Conservation (phyloP, 2,113 vertebrate species). For the Oenanthe melanoleuca region DNA sequence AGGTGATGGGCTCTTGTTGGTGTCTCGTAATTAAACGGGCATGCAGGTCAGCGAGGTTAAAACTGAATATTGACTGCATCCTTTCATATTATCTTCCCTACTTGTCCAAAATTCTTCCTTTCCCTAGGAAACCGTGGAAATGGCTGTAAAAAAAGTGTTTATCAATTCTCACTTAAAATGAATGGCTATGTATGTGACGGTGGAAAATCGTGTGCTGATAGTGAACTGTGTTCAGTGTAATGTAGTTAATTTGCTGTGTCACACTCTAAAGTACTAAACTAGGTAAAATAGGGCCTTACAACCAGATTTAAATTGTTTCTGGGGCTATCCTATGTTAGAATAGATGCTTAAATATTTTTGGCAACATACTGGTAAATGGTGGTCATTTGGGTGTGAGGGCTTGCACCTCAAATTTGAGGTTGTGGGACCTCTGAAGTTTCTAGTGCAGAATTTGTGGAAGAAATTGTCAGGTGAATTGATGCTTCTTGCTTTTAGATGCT, state of each 20-base stretch:
- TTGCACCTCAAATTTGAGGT: neutral
- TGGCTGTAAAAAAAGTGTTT: neutral
- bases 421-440: neutral
- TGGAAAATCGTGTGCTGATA: neutral
- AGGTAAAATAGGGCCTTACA: neutral
- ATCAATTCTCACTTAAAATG: neutral
- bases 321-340: neutral
- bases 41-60: neutral
- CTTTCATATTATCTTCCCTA: rapidly evolving
- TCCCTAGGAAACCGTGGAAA: neutral
- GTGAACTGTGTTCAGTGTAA: neutral
- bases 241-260: constrained; percentile 18
- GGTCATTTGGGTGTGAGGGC: neutral
- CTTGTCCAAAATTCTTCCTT: neutral
- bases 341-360: neutral
- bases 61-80: neutral
- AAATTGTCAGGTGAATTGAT: neutral
- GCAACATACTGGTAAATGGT: neutral
- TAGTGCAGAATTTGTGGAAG: neutral
- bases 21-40: neutral
- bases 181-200: rapidly evolving
- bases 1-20: neutral
- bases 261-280: neutral
- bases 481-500: neutral
- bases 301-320: neutral